phyloP scores from a whole-genome alignment of 2,888 invertebrate species.

The Sylvicola cinctus region DNA sequence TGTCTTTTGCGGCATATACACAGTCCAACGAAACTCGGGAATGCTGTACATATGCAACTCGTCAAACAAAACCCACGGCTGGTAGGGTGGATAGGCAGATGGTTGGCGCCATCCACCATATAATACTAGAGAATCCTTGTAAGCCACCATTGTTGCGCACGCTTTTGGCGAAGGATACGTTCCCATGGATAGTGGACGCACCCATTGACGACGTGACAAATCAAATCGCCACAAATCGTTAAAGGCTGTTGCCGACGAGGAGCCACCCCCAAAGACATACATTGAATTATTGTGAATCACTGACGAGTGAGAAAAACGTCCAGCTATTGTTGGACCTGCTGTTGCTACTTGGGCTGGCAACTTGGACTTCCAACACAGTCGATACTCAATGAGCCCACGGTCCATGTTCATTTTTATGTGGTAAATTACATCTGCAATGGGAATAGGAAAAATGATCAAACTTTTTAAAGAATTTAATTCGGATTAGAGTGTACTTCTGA shows the following conservation, averaged over 20 bases:
- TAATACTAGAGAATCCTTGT: slow-evolving; percentile 61
- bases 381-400: slow-evolving; percentile 54
- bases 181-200: slow-evolving; percentile 57
- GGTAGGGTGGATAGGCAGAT: slow-evolving; percentile 62
- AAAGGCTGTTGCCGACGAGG: slow-evolving; percentile 82
- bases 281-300: slow-evolving; percentile 66
- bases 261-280: slow-evolving; percentile 94
- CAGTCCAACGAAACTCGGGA: slow-evolving; percentile 56
- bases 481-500: slow-evolving; percentile 47
- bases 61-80: slow-evolving; percentile 73
- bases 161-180: slow-evolving; percentile 92
- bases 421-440: slow-evolving; percentile 51
- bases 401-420: slow-evolving; percentile 53
- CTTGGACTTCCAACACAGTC: slow-evolving; percentile 51
- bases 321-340: slow-evolving; percentile 58
- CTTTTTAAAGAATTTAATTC: not conserved
- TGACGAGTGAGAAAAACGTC: slow-evolving; percentile 81
- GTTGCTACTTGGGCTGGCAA: slow-evolving; percentile 18
- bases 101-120: slow-evolving; percentile 96
- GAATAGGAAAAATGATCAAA: not conserved
- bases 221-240: slow-evolving; percentile 94
- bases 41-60: slow-evolving; percentile 81
- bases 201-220: slow-evolving; percentile 67
- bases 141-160: slow-evolving; percentile 78
- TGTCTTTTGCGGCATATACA: slow-evolving; percentile 24